Evolutionary conservation across 1,140 invertebrate species (phyloP).

Genomic region (Sarcophaga peregrina): DNA sequence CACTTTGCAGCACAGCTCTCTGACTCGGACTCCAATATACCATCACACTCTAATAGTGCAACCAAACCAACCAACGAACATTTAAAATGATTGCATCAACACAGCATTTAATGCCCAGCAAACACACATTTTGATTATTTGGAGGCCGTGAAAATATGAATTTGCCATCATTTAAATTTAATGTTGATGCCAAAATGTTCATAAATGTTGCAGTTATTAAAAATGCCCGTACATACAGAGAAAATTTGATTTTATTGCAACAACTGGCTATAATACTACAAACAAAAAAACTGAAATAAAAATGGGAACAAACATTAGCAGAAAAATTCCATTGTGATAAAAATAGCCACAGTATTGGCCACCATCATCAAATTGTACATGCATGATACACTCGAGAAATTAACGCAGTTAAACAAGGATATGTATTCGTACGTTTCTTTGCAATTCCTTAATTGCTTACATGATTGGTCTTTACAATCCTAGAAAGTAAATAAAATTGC

Average conservation of each 20-base stretch:
- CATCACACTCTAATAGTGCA: too few species aligned
- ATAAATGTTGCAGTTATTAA: constrained; percentile 30
- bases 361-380: background rate
- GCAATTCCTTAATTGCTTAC: too few species aligned
- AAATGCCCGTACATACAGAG: background rate
- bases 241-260: background rate
- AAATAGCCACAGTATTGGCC: background rate
- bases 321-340: background rate
- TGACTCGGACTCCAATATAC: background rate
- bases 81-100: constrained; percentile 2
- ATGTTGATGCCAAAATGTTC: constrained; percentile 35
- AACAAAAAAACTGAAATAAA: background rate
- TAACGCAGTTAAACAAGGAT: too few species aligned
- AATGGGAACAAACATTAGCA: background rate
- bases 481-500: too few species aligned
- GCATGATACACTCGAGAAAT: background rate
- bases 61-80: too few species aligned
- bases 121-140: background rate
- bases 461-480: too few species aligned
- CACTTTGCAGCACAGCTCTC: constrained; percentile 13
- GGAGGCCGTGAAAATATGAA: constrained; percentile 35
- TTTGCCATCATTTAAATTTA: constrained; percentile 40
- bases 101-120: background rate
- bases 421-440: too few species aligned
- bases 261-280: too few species aligned